A percentile compares a stretch with the other conserved stretches of the same genome.
These are phyloP conservation scores for Scaptodrosophila latifasciaeformis DNA, from an alignment of 2,888 invertebrate genomes.

Conservation along the genomic window DNA sequence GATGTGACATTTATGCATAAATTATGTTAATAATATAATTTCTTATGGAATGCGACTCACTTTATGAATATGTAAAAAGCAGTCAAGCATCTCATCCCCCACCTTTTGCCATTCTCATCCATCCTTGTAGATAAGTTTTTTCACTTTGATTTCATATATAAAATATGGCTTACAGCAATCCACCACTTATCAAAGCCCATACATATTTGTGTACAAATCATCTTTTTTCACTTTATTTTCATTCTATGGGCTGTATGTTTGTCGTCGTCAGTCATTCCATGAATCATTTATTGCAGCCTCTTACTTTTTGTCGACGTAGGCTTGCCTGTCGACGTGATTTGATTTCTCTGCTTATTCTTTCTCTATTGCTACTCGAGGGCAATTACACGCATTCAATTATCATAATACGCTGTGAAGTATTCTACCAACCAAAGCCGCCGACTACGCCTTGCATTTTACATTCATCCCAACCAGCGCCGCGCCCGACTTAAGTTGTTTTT, in stretches of 20 bases:
- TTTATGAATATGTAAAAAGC: conserved; percentile 71
- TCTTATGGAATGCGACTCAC: conserved; percentile 49
- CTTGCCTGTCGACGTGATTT: conserved; percentile 13
- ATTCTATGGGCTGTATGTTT: background rate
- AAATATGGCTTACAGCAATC: no score
- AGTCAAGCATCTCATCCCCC: conserved; percentile 1
- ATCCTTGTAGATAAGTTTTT: background rate
- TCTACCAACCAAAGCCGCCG: background rate
- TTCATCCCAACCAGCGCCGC: no score
- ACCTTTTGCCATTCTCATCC: background rate
- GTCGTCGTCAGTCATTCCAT: conserved; percentile 32
- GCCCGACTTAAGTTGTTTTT: conserved; percentile 37
- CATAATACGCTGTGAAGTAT: conserved; percentile 60
- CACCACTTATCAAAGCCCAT: no score
- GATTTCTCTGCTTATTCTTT: background rate
- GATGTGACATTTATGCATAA: conserved; percentile 74
- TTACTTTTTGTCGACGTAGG: conserved; percentile 19
- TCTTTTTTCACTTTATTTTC: conserved; percentile 45
- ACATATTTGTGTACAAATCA: conserved; percentile 50
- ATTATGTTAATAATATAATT: conserved; percentile 74
- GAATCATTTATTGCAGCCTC: conserved; percentile 59
- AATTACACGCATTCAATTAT: conserved; percentile 71
- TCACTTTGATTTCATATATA: conserved; percentile 2
- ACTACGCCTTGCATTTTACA: no score
- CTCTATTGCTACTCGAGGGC: conserved; percentile 50